Evolutionary conservation across 2,797 vertebrate species (phyloP).

Genomic region (Gypaetus barbatus): DNA sequence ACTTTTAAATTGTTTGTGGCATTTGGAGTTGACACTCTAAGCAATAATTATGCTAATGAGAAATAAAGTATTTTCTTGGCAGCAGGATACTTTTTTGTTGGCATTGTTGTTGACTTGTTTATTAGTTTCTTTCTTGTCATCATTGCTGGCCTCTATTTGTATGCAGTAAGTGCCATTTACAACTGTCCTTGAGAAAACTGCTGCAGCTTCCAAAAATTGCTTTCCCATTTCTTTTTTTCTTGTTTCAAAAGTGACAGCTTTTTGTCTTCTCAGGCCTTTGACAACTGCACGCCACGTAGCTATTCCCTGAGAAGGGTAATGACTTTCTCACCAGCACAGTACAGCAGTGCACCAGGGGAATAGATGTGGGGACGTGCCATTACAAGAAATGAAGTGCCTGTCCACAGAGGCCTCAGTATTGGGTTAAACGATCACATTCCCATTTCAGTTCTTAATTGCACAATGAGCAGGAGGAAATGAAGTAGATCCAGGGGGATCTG

Average conservation of each 20-base stretch:
- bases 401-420: neutral
- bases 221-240: neutral
- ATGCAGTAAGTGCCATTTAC: neutral
- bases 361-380: neutral
- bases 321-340: neutral
- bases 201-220: neutral
- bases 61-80: constrained; percentile 39
- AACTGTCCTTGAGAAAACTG: constrained; percentile 32
- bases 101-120: constrained; percentile 48
- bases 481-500: constrained; percentile 5
- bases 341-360: neutral
- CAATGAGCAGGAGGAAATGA: neutral
- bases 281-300: neutral
- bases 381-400: neutral
- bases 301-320: neutral
- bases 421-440: neutral
- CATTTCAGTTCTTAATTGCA: constrained; percentile 30
- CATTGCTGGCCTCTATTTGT: neutral
- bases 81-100: neutral
- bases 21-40: constrained; percentile 14
- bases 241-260: neutral
- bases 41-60: constrained; percentile 30
- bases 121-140: constrained; percentile 16
- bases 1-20: constrained; percentile 7
- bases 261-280: neutral